Base-by-base conservation (phyloP, 2,888 invertebrate genomes). In the Rosalia funebris region DNA sequence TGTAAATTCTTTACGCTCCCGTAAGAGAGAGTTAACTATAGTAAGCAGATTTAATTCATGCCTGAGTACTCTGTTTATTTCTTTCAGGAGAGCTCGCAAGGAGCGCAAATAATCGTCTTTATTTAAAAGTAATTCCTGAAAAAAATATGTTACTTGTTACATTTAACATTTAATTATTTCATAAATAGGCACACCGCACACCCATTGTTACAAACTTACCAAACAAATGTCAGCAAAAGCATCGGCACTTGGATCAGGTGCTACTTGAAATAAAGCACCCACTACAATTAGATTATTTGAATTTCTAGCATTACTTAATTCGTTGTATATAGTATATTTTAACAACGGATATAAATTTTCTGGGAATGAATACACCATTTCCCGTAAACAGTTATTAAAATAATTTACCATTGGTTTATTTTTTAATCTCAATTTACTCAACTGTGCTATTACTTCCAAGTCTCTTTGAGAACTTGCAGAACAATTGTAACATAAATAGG, bases 251-350 rank as follows among this genome's bases (percentile, higher is more conserved):
- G 87, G 85, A 68, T 93, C 92, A 1, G 94, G 90, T 61, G 91
- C 87, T 16, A 91, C 90, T 81, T 93, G 92, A 77, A 97, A 93
- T 82, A 97, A 90, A 7, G 93, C 92, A 1, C 91, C 91, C 11
- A 98, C 85, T 81, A 97, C 91, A 9, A 93, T 89, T 91, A 97
- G 93, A 82, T 98, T 98, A 84, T 96, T 97, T 0, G 95, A 93
- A 82, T 96, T 96, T 60, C 97, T 88, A 19, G 91, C 90, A 75
- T 92, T 91, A 0, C 96, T 95, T 68, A 98, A 83, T 83, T 98
- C 98, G 82, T 98, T 98, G 84, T 95, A 96, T 58, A 98, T 91
- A 0, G 95, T 95, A 77, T 94, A 92, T 71, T 95, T 95, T 70
- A 98, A 83, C 62, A 96, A 88, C 25, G 93, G 90, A 60, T 90